A percentile compares a stretch with the other conserved stretches of the same genome.
Evolutionary conservation across 2,113 vertebrate species (phyloP).

Genomic region (Spilogale gracilis): DNA sequence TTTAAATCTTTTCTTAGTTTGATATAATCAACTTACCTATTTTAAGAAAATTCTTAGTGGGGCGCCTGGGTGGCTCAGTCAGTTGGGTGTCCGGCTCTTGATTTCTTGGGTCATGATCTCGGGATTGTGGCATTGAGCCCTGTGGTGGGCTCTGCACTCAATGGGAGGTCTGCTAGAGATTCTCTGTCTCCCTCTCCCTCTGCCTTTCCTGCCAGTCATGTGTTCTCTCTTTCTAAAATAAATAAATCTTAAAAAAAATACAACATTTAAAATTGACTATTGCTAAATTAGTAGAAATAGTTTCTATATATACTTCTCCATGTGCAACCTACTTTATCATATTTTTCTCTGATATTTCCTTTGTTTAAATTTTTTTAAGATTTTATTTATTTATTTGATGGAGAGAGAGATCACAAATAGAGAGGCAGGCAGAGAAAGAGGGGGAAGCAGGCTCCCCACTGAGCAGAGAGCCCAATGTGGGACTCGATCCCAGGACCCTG

Average conservation of each 20-base stretch:
- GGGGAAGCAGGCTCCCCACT: too few relatives aligned
- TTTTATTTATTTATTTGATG: too few relatives aligned
- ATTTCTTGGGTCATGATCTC: background rate
- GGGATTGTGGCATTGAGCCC: background rate
- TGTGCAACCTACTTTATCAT: background rate
- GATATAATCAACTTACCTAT: background rate
- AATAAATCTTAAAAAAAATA: background rate
- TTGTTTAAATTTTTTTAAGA: background rate
- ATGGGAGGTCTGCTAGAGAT: background rate
- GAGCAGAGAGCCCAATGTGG: too few relatives aligned
- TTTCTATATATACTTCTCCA: background rate
- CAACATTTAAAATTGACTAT: background rate
- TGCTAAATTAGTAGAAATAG: background rate
- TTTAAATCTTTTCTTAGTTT: constrained; percentile 52
- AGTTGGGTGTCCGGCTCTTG: background rate
- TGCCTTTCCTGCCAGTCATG: background rate
- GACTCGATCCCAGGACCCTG: too few relatives aligned
- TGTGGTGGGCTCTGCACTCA: background rate
- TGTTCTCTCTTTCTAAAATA: background rate
- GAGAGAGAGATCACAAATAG: too few relatives aligned
- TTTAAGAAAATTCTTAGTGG: constrained; percentile 21
- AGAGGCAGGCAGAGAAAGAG: too few relatives aligned
- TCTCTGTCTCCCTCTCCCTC: background rate
- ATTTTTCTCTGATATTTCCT: constrained; percentile 23
- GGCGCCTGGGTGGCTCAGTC: background rate